Conservation (phyloP, 2,888 invertebrate species). For the Laspeyria flexula region DNA sequence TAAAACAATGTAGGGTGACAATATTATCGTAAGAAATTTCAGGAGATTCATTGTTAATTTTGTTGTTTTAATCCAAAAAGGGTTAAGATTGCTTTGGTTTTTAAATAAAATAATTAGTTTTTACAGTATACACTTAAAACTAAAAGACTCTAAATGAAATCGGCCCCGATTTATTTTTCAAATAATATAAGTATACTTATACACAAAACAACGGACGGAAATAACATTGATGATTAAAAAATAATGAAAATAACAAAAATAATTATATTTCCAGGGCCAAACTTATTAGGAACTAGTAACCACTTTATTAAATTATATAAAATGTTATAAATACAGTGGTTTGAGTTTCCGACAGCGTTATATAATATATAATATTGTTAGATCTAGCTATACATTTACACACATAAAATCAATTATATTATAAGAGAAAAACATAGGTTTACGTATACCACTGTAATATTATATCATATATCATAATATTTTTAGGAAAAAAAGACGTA, state of each 20-base stretch:
- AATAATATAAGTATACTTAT: conserved; percentile 32
- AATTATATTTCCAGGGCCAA: conserved; percentile 33
- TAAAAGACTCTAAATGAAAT: conserved; percentile 21
- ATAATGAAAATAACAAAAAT: conserved; percentile 17
- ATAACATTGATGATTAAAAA: conserved; percentile 31
- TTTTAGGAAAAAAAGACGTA: no score
- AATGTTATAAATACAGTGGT: conserved; percentile 59
- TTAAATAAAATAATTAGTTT: conserved; percentile 24
- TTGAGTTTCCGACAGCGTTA: conserved; percentile 55
- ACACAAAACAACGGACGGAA: conserved; percentile 58
- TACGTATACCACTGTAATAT: no score
- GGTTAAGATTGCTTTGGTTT: conserved; percentile 37
- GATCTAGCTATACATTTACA: conserved; percentile 58
- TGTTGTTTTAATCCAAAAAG: conserved; percentile 17
- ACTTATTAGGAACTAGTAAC: conserved; percentile 79
- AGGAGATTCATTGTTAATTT: conserved; percentile 9
- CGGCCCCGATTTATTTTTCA: conserved; percentile 24
- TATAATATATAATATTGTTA: no score
- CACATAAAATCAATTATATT: conserved; percentile 34
- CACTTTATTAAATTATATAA: conserved; percentile 61
- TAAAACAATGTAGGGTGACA: conserved; percentile 9
- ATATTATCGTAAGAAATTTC: neutral
- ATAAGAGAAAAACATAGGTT: neutral
- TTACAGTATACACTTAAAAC: conserved; percentile 26
- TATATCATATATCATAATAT: no score